phyloP scores from a whole-genome alignment of 2,797 vertebrate genomes.

The Phaenicophaeus curvirostris region DNA sequence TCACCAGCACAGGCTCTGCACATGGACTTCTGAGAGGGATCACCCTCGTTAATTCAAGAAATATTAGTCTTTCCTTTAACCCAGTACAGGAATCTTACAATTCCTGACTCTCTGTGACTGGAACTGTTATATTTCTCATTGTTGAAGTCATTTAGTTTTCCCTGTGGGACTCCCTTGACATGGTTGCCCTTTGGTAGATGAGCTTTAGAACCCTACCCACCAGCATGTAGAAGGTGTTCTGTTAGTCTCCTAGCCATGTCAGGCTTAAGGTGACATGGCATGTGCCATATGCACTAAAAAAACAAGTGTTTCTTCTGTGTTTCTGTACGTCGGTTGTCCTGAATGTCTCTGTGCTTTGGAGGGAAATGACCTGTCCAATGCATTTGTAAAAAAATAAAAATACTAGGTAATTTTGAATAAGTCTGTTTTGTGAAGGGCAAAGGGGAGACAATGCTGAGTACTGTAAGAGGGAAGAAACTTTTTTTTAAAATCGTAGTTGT shows the following conservation, averaged over 20 bases:
- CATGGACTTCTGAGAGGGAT: not conserved
- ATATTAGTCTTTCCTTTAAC: not conserved
- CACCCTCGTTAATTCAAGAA: not conserved
- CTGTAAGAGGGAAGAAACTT: not conserved
- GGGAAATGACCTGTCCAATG: not conserved
- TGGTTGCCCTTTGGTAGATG: not conserved
- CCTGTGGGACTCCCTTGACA: not conserved
- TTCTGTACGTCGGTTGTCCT: not conserved
- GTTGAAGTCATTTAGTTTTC: not conserved
- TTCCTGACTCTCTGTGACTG: not conserved
- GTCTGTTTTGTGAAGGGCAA: not conserved
- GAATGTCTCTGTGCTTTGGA: not conserved
- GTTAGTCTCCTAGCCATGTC: not conserved
- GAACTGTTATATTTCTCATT: not conserved
- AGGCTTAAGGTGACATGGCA: not conserved
- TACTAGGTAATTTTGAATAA: not conserved
- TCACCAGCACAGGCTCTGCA: not conserved
- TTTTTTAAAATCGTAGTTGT: not conserved
- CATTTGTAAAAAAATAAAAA: not conserved
- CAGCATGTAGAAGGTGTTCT: not conserved
- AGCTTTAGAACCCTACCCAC: not conserved
- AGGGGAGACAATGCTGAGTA: not conserved
- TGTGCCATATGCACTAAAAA: not conserved
- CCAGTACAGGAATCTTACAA: fast-evolving
- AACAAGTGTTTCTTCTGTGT: not conserved